A percentile compares a stretch with the other conserved stretches of the same genome.
These are phyloP conservation scores for Rhabdornis inornatus DNA, from an alignment of 2,113 vertebrate genomes.

Conservation along the genomic window DNA sequence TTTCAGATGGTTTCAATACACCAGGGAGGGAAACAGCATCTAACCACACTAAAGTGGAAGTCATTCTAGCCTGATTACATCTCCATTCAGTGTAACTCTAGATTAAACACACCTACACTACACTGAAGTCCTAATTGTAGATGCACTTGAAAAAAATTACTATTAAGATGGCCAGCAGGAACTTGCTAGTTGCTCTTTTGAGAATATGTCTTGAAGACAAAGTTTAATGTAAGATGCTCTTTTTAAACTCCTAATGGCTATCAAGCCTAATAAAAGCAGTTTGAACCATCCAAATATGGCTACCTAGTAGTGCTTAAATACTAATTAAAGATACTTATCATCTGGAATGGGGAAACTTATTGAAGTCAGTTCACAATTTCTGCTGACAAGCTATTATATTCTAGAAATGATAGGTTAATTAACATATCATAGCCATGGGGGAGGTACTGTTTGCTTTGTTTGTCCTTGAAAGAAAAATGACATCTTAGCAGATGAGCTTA, in stretches of 20 bases:
- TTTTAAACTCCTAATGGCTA: not conserved
- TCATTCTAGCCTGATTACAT: not conserved
- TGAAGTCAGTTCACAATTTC: not conserved
- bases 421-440: not conserved
- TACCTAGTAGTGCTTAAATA: not conserved
- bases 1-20: not conserved
- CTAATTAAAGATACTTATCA: conserved; percentile 9
- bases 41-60: not conserved
- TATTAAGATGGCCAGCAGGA: not conserved
- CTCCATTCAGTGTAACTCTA: not conserved
- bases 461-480: not conserved
- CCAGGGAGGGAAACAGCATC: not conserved
- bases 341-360: not conserved
- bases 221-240: not conserved
- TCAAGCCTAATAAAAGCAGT: not conserved
- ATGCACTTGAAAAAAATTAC: not conserved
- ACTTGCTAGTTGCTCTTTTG: not conserved
- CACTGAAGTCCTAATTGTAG: not conserved
- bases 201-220: not conserved
- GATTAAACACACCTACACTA: not conserved
- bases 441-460: not conserved
- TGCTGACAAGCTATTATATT: not conserved
- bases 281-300: not conserved
- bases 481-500: not conserved
- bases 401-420: conserved; percentile 6